Evolutionary conservation across 2,113 vertebrate genomes (phyloP), one percentile per base, ranked within the genome.

Genomic region (Anarrhichthys ocellatus): DNA sequence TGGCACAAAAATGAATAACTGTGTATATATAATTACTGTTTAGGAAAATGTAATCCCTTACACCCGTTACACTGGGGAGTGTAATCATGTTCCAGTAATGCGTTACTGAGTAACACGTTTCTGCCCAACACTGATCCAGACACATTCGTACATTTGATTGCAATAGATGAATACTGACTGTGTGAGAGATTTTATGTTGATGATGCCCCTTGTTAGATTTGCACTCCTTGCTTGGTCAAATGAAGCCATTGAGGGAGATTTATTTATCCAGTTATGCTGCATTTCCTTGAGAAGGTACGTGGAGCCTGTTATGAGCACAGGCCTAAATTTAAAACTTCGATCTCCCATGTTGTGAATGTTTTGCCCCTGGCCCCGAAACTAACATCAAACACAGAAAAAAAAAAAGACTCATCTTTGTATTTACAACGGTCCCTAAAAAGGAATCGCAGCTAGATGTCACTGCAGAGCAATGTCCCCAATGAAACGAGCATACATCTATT

Each of bases 341-440:
- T 80, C 42, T 66, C 46, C 64, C 84, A 11, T 44, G 20, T 58
- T 69, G 56, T 75, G 73, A 89, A 86, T 76, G 78, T 82, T 58
- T 73, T 20, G 17, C 40, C 20, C 59, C 24, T 5, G 24, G 27
- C 75, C 29, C 29, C 61, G 64, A 64, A 71, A 71, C 20, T 22
- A 64, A 64, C 29, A 78, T 54, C 14, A 3, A 65, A 58, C 22
- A 48, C 20, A n/a, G 2, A 6, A 3, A 5, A 4, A 6, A 6
- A 66, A 61, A 73, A 40, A 54, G 59, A 61, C 44, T 38, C 2
- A 8, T 6, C 22, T 81, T 78, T 59, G 61, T 80, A 67, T 84
- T 64, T 61, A 75, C 80, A 84, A 75, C 78, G 82, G 84, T 86
- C 81, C 84, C 88, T 63, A 24, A 18, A 78, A 79, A 76, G 0